A percentile compares a stretch with the other conserved stretches of the same genome.
phyloP scores from a whole-genome alignment of 2,113 vertebrate genomes.

The Xyliphius kryptos region DNA sequence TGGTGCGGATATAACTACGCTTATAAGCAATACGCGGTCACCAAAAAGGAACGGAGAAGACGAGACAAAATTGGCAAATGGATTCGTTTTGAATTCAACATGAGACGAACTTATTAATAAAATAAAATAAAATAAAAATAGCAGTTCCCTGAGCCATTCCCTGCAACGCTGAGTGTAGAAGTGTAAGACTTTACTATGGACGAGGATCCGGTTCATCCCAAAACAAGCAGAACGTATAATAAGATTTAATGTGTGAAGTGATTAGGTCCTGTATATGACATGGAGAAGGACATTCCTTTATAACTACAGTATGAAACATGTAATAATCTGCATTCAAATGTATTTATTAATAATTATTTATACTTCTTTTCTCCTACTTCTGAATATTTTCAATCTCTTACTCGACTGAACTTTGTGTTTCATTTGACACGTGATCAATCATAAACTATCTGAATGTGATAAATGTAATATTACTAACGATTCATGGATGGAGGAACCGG shows the following conservation, averaged over 20 bases:
- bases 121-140: too few relatives aligned
- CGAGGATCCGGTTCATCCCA: not conserved
- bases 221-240: not conserved
- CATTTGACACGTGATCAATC: too few relatives aligned
- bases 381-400: not conserved
- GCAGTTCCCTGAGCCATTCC: not conserved
- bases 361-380: not conserved
- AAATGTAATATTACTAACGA: too few relatives aligned
- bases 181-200: not conserved
- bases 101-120: too few relatives aligned
- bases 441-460: too few relatives aligned
- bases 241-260: not conserved
- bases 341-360: not conserved
- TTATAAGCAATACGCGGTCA: not conserved
- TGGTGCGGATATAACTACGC: not conserved
- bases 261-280: not conserved
- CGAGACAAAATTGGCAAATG: not conserved
- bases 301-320: not conserved
- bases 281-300: not conserved
- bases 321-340: not conserved
- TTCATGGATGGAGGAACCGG: too few relatives aligned
- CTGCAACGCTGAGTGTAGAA: not conserved
- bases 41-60: not conserved
- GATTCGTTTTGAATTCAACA: not conserved
- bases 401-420: not conserved